A percentile compares a stretch with the other conserved stretches of the same genome.
Evolutionary conservation across 2,797 vertebrate species (phyloP).

Genomic region (Argya squamiceps): DNA sequence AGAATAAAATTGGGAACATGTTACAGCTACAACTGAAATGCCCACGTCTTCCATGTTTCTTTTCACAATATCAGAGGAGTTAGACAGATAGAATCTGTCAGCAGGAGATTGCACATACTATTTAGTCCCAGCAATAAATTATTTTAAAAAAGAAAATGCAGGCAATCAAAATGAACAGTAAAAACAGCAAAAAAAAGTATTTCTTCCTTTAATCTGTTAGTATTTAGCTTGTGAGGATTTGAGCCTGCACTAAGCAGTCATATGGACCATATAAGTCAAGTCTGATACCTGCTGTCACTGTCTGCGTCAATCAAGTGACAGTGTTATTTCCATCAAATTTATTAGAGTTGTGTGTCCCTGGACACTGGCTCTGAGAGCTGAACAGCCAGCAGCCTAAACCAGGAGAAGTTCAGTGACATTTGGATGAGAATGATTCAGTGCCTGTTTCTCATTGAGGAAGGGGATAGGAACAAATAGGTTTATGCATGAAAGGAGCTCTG

Average conservation of each 20-base stretch:
- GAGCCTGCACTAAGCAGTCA: conserved; percentile 2
- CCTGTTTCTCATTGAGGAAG: conserved; percentile 1
- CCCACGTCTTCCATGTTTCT: not conserved
- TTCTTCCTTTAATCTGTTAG: conserved; percentile 35
- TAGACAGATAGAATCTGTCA: not conserved
- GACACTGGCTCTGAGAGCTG: not conserved
- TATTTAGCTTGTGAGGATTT: conserved; percentile 8
- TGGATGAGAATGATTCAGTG: conserved; percentile 52
- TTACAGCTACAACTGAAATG: not conserved
- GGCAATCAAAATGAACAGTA: not conserved
- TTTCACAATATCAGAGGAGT: not conserved
- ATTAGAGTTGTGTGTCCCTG: not conserved
- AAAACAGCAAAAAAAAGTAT: not conserved
- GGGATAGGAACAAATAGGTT: not conserved
- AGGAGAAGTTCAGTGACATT: conserved; percentile 53
- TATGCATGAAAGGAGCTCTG: not conserved
- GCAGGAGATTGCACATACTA: not conserved
- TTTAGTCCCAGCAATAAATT: conserved; percentile 17
- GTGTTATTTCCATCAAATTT: conserved; percentile 46
- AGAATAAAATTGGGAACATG: not conserved
- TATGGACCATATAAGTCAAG: not conserved
- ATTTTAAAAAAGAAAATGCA: not conserved
- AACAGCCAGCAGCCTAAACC: conserved; percentile 60
- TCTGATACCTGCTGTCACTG: not conserved
- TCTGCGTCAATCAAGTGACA: conserved; percentile 27